Conservation (phyloP, 2,888 invertebrate genomes). For the Glyphotaelius pellucidus region DNA sequence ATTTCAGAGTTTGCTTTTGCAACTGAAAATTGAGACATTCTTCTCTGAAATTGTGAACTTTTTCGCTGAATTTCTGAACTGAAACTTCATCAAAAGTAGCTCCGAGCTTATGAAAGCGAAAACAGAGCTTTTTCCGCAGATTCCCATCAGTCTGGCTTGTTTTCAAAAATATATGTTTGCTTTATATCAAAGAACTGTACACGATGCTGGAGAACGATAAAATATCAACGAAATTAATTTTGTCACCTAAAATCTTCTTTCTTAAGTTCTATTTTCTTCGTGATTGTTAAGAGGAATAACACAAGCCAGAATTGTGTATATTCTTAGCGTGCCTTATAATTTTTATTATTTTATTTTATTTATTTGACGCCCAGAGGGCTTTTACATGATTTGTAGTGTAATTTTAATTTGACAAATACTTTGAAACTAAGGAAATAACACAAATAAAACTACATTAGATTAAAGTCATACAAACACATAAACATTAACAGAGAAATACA, state of each 20-base stretch:
- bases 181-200: background rate
- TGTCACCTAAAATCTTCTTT: background rate
- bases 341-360: no score
- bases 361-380: no score
- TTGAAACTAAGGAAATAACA: no score
- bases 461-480: no score
- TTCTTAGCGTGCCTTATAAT: no score
- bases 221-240: background rate
- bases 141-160: background rate
- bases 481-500: no score
- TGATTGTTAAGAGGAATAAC: no score
- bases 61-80: background rate
- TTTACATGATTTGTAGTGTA: no score
- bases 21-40: background rate
- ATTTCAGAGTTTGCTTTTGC: background rate
- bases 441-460: no score
- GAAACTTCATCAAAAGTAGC: background rate
- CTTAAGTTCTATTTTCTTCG: background rate
- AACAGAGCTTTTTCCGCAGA: background rate
- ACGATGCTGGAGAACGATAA: background rate
- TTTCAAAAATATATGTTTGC: background rate
- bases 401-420: no score
- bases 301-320: no score
- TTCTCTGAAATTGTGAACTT: background rate
- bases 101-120: constrained; percentile 5